These are phyloP conservation scores for Paedocypris micromegethes DNA, from an alignment of 2,797 vertebrate species.

Conservation along the genomic window DNA sequence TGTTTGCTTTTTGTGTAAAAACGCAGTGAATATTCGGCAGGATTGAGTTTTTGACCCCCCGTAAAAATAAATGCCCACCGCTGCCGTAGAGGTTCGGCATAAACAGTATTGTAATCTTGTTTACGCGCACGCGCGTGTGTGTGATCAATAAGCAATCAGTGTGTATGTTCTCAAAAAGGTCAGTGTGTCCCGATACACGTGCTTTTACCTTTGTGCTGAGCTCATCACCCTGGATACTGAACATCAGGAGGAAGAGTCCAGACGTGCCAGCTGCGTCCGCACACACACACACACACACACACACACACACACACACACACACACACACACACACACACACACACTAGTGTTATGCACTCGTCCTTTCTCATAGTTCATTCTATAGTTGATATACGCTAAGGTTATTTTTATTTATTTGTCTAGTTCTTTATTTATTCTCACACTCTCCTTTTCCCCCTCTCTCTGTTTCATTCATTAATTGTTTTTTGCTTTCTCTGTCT, in stretches of 20 bases:
- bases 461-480: no score
- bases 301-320: neutral
- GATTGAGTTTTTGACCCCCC: no score
- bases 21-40: no score
- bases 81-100: no score
- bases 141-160: slow-evolving; percentile 22
- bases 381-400: no score
- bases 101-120: neutral
- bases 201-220: slow-evolving; percentile 22
- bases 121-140: neutral
- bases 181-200: neutral
- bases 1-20: no score
- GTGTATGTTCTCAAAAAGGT: slow-evolving; percentile 11
- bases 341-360: neutral
- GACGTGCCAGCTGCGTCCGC: neutral
- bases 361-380: no score
- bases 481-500: no score
- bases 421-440: no score
- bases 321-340: slow-evolving; percentile 9
- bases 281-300: neutral
- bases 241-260: slow-evolving; percentile 16
- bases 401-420: no score
- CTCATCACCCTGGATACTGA: slow-evolving; percentile 24
- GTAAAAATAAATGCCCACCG: no score
- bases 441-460: no score